These are phyloP conservation scores for Penaeus vannamei DNA, from an alignment of 1,140 invertebrate genomes.

Conservation along the genomic window DNA sequence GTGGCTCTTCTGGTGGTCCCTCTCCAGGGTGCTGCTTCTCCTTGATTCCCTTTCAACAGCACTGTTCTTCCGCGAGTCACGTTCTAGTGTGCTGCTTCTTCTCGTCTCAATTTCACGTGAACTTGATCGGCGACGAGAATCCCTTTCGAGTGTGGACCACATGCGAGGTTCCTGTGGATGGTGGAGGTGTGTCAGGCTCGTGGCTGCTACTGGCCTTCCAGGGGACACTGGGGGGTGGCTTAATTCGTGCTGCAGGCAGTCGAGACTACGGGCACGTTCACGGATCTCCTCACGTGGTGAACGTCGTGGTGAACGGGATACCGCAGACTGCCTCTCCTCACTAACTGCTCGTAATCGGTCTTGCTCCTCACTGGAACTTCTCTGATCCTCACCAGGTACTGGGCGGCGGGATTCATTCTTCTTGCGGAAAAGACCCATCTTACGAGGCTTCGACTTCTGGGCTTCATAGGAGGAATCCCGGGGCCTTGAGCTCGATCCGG, in stretches of 20 bases:
- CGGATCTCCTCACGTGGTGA: conserved; percentile 62
- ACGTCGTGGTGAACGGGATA: conserved; percentile 24
- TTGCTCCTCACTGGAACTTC: conserved; percentile 40
- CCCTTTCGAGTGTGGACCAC: conserved; percentile 52
- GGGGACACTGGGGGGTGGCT: conserved; percentile 51
- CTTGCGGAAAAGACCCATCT: conserved; percentile 67
- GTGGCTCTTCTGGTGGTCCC: conserved; percentile 47
- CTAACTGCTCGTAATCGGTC: conserved; percentile 44
- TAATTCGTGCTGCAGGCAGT: conserved; percentile 66
- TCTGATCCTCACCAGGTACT: conserved; percentile 29
- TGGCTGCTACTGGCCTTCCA: conserved; percentile 38
- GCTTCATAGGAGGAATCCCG: conserved; percentile 22
- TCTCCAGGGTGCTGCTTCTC: conserved; percentile 52
- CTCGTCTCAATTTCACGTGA: conserved; percentile 36
- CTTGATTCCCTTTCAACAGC: conserved; percentile 39
- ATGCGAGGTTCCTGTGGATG: conserved; percentile 36
- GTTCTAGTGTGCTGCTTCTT: conserved; percentile 9
- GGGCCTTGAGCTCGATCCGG: conserved; percentile 26
- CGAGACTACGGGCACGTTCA: conserved; percentile 65
- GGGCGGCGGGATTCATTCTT: conserved; percentile 63
- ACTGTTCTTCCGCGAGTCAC: conserved; percentile 48
- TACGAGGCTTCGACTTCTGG: conserved; percentile 55
- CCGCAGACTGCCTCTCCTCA: conserved; percentile 38
- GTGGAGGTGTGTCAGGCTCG: conserved; percentile 58
- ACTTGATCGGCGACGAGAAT: conserved; percentile 38